Evolutionary conservation across 1,140 invertebrate species (phyloP).

Genomic region (Drosophila insularis): DNA sequence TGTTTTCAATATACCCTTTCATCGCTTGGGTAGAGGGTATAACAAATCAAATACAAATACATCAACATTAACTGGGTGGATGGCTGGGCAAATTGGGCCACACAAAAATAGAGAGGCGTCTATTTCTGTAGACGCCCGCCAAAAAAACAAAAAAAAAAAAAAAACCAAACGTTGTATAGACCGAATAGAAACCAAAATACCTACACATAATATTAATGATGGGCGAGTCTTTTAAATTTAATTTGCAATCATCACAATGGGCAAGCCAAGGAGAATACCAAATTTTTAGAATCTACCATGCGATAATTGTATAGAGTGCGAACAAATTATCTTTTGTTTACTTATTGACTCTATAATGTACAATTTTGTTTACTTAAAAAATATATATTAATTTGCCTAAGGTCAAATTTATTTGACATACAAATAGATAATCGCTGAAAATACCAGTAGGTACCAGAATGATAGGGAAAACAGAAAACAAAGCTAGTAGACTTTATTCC

Average conservation of each 20-base stretch:
- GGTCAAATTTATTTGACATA: neutral
- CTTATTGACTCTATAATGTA: neutral
- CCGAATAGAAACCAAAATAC: neutral
- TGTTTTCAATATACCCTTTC: neutral
- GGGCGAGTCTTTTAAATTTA: conserved; percentile 35
- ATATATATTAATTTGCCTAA: neutral
- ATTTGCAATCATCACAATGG: conserved; percentile 34
- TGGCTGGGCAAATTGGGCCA: conserved; percentile 34
- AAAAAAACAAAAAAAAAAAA: conserved; percentile 17
- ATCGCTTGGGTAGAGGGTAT: neutral
- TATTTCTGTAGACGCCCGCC: conserved; percentile 53
- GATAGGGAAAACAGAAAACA: neutral
- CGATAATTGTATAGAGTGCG: neutral
- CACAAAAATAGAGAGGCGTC: conserved; percentile 61
- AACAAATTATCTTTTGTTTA: neutral
- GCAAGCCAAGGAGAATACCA: neutral
- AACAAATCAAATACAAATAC: conserved; percentile 40
- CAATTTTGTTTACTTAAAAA: neutral
- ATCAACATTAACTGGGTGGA: conserved; percentile 21
- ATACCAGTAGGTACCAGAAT: neutral
- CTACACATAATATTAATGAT: conserved; percentile 18
- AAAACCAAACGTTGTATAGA: neutral
- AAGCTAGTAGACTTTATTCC: too few relatives aligned
- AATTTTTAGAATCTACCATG: neutral
- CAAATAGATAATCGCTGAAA: neutral